These are phyloP conservation scores for Dryobotodes eremita DNA, from an alignment of 2,888 invertebrate genomes.

Conservation along the genomic window DNA sequence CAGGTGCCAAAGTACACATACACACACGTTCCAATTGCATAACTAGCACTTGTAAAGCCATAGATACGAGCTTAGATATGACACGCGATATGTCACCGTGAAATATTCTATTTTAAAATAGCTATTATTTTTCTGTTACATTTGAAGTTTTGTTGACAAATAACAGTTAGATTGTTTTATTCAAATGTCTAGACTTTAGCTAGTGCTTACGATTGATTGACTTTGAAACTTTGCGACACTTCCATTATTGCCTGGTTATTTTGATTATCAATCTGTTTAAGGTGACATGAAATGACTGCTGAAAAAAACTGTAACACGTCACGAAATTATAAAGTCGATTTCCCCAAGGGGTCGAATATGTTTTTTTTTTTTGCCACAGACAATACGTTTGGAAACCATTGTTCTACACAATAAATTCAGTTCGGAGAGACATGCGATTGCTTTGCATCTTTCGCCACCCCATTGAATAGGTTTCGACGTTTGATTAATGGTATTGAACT, in stretches of 20 bases:
- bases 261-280: neutral
- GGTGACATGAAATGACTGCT: neutral
- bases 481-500: slow-evolving; percentile 87
- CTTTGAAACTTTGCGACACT: slow-evolving; percentile 23
- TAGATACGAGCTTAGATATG: slow-evolving; percentile 40
- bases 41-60: slow-evolving; percentile 40
- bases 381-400: slow-evolving; percentile 70
- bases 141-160: slow-evolving; percentile 7
- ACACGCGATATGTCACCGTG: slow-evolving; percentile 26
- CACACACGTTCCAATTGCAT: slow-evolving; percentile 29
- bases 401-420: slow-evolving; percentile 79
- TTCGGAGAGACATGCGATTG: slow-evolving; percentile 84
- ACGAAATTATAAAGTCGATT: slow-evolving; percentile 44
- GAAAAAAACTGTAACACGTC: neutral
- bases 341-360: slow-evolving; percentile 34
- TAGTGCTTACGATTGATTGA: slow-evolving; percentile 7
- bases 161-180: slow-evolving; percentile 24
- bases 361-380: slow-evolving; percentile 57
- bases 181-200: slow-evolving; percentile 32
- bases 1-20: neutral
- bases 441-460: slow-evolving; percentile 87
- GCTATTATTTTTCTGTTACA: slow-evolving; percentile 24
- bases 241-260: neutral
- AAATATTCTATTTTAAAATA: slow-evolving; percentile 19
- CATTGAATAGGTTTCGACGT: slow-evolving; percentile 85